Percentiles rank a stretch among this genome's conserved stretches.
Conservation (phyloP, 2,113 vertebrate genomes). For the Campylorhamphus procurvoides region DNA sequence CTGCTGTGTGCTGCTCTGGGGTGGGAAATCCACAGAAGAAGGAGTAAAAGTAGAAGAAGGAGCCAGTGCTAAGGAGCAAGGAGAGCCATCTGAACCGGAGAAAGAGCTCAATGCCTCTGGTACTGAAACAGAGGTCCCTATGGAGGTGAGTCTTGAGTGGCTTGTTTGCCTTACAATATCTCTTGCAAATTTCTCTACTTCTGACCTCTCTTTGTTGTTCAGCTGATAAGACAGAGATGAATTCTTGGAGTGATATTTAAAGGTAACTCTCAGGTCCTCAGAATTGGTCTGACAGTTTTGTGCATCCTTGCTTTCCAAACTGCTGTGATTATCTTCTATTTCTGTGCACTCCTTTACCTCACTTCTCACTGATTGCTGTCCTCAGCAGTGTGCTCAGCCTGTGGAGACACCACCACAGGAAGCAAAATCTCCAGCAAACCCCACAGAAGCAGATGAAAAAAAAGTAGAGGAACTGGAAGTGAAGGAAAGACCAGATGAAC, state of each 20-base stretch:
- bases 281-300: background rate
- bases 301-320: background rate
- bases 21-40: slow-evolving; percentile 72
- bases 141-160: slow-evolving; percentile 68
- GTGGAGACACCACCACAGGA: slow-evolving; percentile 59
- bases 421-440: slow-evolving; percentile 70
- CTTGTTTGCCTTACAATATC: background rate
- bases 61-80: slow-evolving; percentile 75
- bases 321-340: background rate
- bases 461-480: slow-evolving; percentile 78
- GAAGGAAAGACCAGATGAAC: slow-evolving; percentile 81
- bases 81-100: slow-evolving; percentile 76
- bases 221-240: background rate
- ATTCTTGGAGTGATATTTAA: background rate
- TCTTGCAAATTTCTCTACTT: background rate
- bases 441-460: slow-evolving; percentile 75
- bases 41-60: slow-evolving; percentile 81
- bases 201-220: background rate
- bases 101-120: slow-evolving; percentile 75
- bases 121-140: slow-evolving; percentile 60
- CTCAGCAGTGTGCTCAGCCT: slow-evolving; percentile 68
- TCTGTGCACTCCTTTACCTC: background rate
- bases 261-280: background rate
- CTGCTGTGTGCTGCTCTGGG: background rate
- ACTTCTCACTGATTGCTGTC: background rate